These are phyloP conservation scores for Falco columbarius DNA, from an alignment of 2,797 vertebrate species.

Conservation along the genomic window DNA sequence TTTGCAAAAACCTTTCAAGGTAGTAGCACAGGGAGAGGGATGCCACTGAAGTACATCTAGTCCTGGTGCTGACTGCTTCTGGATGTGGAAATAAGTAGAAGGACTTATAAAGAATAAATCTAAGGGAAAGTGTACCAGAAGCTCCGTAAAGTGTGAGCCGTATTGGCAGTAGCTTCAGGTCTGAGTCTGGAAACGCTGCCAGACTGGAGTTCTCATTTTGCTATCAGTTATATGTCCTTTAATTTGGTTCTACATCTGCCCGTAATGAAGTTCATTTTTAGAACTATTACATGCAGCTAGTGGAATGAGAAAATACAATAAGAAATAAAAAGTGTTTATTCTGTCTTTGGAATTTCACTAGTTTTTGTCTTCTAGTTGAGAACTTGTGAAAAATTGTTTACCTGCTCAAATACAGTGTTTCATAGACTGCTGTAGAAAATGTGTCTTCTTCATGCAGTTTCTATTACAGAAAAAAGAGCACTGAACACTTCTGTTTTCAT, in stretches of 20 bases:
- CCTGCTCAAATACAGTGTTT: neutral
- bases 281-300: neutral
- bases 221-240: neutral
- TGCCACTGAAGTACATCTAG: neutral
- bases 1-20: neutral
- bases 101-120: neutral
- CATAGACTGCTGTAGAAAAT: neutral
- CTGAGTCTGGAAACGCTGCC: neutral
- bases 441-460: fast-evolving
- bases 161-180: neutral
- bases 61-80: neutral
- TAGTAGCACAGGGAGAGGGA: fast-evolving
- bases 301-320: neutral
- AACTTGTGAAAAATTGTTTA: neutral
- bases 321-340: neutral
- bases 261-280: neutral
- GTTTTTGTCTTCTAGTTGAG: neutral
- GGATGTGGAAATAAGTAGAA: neutral
- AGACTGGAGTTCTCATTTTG: neutral
- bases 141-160: neutral
- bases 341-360: neutral
- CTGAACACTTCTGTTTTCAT: neutral
- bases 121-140: neutral
- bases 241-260: neutral
- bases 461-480: neutral